Conservation (phyloP, 2,113 vertebrate species). For the Argyrosomus japonicus region DNA sequence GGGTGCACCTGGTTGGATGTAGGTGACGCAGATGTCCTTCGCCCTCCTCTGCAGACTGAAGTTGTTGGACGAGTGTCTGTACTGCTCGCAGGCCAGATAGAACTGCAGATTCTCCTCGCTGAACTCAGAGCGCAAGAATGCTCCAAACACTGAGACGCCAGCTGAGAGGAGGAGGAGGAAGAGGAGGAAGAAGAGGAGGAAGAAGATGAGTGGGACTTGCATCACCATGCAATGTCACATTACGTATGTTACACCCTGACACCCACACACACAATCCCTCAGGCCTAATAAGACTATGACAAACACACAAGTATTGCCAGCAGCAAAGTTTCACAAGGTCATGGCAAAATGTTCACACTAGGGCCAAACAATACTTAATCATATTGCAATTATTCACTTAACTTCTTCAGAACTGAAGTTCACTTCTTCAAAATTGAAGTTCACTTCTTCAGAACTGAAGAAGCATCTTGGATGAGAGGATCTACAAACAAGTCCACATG, state of each 20-base stretch:
- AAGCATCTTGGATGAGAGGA: too few species aligned
- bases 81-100: constrained; percentile 94
- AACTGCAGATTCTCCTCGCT: constrained; percentile 98
- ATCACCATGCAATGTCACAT: not conserved
- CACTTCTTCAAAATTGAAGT: too few species aligned
- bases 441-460: too few species aligned
- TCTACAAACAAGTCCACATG: too few species aligned
- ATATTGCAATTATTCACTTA: too few species aligned
- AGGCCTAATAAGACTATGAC: not conserved
- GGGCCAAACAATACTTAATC: too few species aligned
- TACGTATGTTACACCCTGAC: not conserved
- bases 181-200: not conserved
- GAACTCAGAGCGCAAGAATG: constrained; percentile 94
- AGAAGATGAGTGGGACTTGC: not conserved
- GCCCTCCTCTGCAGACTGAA: constrained; percentile 89
- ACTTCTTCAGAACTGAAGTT: too few species aligned
- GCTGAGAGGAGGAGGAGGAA: constrained; percentile 56
- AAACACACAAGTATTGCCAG: not conserved
- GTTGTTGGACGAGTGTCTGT: constrained; percentile 89
- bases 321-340: not conserved
- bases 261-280: constrained; percentile 13
- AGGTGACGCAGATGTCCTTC: constrained; percentile 89
- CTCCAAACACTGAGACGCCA: constrained; percentile 87
- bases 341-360: not conserved
- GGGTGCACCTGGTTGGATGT: constrained; percentile 89